Base-by-base conservation (phyloP, 2,888 invertebrate genomes). In the Polymixis flavicincta region DNA sequence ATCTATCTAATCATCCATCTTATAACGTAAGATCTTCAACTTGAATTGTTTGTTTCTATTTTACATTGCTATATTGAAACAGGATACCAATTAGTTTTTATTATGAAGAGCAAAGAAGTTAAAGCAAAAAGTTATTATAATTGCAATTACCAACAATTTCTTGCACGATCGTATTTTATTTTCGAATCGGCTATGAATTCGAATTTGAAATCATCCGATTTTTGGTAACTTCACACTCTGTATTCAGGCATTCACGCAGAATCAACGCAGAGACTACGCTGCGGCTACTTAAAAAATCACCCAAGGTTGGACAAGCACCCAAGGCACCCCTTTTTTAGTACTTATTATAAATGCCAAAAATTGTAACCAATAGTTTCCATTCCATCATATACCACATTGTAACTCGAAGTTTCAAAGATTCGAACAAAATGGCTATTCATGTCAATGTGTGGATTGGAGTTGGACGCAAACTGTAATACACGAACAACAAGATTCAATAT, bases 401-500 rank as follows among this genome's bases (percentile, higher is more conserved):
- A 25, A 55, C 19, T 37, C 7, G 2, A 11, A 17, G 13, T 52
- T 64, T 8, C 22, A 60, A 60, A 55, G 25, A 63, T 55, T 57
- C 1, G 7, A n/a, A 32, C 45, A 42, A 1, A 32, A 11, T 17
- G 14, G 32, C 37, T 32, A 50, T 22, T 72, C 52, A 60, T 17
- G 54, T 52, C 63, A 32, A 64, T 59, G 19, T 73, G 66, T 59
- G 17, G n/a, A n/a, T n/a, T n/a, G n/a, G 37, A 7, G 32, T 70
- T 6, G n/a, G 0, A 66, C 37, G 5, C 57, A 32, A 59, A 57
- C 68, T 57, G 50, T 64, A 50, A 54, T 71, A 59, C 11, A 59
- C 55, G 57, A 60, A 75, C 67, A 74, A 76, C 65, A 28, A 45
- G 64, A 65, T 73, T 65, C 45, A 84, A 64, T 77, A 68, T 28